These are phyloP conservation scores for Euzetes globulus DNA, from an alignment of 2,888 invertebrate genomes.

Conservation along the genomic window DNA sequence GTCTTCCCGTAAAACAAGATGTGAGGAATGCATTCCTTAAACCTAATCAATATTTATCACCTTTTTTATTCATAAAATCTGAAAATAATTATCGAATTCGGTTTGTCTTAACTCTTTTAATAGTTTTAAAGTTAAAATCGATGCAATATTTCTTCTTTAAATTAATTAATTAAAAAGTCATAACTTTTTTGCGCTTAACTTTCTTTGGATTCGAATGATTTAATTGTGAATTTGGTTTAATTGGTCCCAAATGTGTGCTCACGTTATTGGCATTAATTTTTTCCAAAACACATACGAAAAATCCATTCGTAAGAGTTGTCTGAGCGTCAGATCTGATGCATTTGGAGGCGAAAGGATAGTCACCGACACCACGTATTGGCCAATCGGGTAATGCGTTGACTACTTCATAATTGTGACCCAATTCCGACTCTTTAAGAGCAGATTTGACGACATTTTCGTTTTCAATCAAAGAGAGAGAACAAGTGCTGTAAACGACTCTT, in stretches of 20 bases:
- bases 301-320: slow-evolving; percentile 75
- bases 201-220: background rate
- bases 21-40: too few species aligned
- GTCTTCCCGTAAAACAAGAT: background rate
- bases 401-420: slow-evolving; percentile 45
- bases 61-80: background rate
- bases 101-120: too few species aligned
- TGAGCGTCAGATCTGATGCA: slow-evolving; percentile 72
- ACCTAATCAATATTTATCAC: too few species aligned
- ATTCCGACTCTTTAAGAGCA: slow-evolving; percentile 53
- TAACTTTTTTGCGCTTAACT: background rate
- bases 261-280: slow-evolving; percentile 34
- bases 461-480: slow-evolving; percentile 79
- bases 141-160: background rate
- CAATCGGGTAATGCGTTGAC: slow-evolving; percentile 43
- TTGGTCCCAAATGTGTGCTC: background rate
- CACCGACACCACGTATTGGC: slow-evolving; percentile 44
- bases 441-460: slow-evolving; percentile 83
- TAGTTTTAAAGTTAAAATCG: too few species aligned
- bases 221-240: background rate
- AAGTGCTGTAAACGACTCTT: slow-evolving; percentile 89
- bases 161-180: background rate
- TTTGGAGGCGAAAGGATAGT: slow-evolving; percentile 50
- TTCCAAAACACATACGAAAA: slow-evolving; percentile 84
- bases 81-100: too few species aligned